Base-by-base conservation (phyloP, 2,113 vertebrate genomes). In the Spea multiplicata region DNA sequence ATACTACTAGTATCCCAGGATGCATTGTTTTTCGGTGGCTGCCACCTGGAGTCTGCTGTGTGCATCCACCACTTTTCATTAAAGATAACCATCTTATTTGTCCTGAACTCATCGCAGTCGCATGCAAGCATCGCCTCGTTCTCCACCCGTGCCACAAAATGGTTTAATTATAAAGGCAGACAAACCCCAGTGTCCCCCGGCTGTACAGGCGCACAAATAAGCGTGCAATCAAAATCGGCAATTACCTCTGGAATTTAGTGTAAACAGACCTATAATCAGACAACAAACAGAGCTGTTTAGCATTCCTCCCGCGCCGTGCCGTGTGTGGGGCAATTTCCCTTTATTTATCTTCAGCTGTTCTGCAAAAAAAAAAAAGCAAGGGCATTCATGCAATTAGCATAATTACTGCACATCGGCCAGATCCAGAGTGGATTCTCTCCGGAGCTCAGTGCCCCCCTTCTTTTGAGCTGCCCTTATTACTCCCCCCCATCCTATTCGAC, bases 341-440 rank as follows among this genome's bases (percentile, higher is more conserved):
- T 97, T 98, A 98, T 99, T 99, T 98, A 97, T 98, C 95, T 97
- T 96, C 71, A 96, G 94, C 94, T 94, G 94, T 93, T 93, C 93
- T 92, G 95, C 95, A 96, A 97, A 98, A 67, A 98, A 99, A 97
- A 96, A 96, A 97, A 97, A 97, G 96, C 96, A 98, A 97, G 96
- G 96, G 95, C 96, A 98, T 97, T 96, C 93, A 94, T 94, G 92
- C 95, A 98, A 98, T 98, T 98, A 98, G 96, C 96, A 99, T 99
- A 99, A 99, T 99, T 97, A 98, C 94, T 96, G 92, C 95, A 95
- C 95, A 94, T 90, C 95, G 95, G 96, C 96, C 96, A 96, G 95
- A 94, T 91, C 95, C 96, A 95, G 88, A 96, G 95, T 95, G 96
- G 93, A 96, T 97, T 95, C 94, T 91, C 86, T 83, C 6, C 49